Percentiles rank a stretch among this genome's conserved stretches.
phyloP scores from a whole-genome alignment of 2,888 invertebrate species.

The Agrochola litura region DNA sequence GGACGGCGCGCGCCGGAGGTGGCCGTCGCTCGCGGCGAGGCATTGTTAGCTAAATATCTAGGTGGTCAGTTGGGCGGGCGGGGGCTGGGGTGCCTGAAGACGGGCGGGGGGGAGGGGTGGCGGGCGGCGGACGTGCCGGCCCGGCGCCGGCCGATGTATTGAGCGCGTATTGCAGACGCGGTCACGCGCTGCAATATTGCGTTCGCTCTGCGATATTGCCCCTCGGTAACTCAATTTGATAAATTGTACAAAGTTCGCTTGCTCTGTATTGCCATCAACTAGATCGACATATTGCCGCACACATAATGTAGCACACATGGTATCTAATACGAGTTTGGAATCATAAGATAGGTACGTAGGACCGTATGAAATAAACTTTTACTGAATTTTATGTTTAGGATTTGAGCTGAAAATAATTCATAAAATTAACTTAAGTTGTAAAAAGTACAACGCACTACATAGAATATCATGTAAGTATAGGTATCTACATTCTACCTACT shows the following conservation, averaged over 20 bases:
- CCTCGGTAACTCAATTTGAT: slow-evolving; percentile 90
- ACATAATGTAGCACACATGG: slow-evolving; percentile 51
- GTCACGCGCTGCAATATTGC: slow-evolving; percentile 91
- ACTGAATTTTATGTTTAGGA: not conserved
- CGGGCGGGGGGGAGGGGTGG: slow-evolving; percentile 81
- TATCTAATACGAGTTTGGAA: slow-evolving; percentile 1
- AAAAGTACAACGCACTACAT: slow-evolving; percentile 3
- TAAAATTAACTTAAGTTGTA: not conserved
- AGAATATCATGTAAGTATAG: not conserved
- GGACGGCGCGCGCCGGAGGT: slow-evolving; percentile 79
- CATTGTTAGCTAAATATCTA: slow-evolving; percentile 91
- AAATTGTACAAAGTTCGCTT: slow-evolving; percentile 89
- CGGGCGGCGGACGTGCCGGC: slow-evolving; percentile 87
- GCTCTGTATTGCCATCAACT: slow-evolving; percentile 82
- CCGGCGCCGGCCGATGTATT: slow-evolving; percentile 90
- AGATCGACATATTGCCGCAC: slow-evolving; percentile 77
- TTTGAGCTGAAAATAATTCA: not conserved
- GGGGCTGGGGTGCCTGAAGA: slow-evolving; percentile 79
- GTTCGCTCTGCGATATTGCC: slow-evolving; percentile 90
- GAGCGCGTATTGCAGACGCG: slow-evolving; percentile 91
- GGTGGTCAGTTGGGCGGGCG: slow-evolving; percentile 89
- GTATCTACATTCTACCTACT: not conserved
- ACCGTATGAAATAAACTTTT: not conserved
- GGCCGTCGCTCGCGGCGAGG: slow-evolving; percentile 83
- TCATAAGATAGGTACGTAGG: not conserved